Percentiles rank a stretch among this genome's conserved stretches.
These are phyloP conservation scores for Rhabdomys pumilio DNA, from an alignment of 2,797 vertebrate species.

Conservation along the genomic window DNA sequence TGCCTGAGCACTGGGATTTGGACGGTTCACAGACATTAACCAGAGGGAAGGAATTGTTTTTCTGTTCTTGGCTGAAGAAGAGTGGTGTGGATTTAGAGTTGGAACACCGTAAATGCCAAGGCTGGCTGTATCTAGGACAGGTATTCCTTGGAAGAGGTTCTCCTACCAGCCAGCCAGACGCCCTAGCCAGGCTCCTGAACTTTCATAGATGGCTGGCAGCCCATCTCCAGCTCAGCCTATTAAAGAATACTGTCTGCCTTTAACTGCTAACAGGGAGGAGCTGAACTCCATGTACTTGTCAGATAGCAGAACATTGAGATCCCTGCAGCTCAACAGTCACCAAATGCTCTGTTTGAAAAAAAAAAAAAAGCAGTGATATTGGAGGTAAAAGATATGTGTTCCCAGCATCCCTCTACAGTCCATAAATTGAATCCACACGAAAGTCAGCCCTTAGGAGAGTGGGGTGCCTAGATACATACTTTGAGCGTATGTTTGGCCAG, in stretches of 20 bases:
- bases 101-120: conserved; percentile 38
- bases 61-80: conserved; percentile 38
- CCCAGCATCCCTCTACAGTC: not conserved
- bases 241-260: conserved; percentile 42
- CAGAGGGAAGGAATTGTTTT: conserved; percentile 24
- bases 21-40: conserved; percentile 1
- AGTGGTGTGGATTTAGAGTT: conserved; percentile 40
- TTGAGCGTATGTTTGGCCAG: not conserved
- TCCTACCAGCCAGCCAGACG: not conserved
- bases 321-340: conserved; percentile 52
- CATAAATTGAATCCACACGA: not conserved
- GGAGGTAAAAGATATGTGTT: conserved; percentile 16
- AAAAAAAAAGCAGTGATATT: not conserved
- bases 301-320: conserved; percentile 27
- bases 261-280: conserved; percentile 49
- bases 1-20: not conserved
- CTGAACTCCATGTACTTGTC: conserved; percentile 62
- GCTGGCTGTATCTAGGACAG: conserved; percentile 22
- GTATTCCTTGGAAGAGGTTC: not conserved
- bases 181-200: conserved; percentile 8
- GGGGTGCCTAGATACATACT: not conserved
- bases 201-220: conserved; percentile 45
- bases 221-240: conserved; percentile 50
- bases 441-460: conserved; percentile 2
- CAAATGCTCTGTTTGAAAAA: conserved; percentile 58